These are phyloP conservation scores for Erpornis zantholeuca DNA, from an alignment of 2,113 vertebrate species.

Conservation along the genomic window DNA sequence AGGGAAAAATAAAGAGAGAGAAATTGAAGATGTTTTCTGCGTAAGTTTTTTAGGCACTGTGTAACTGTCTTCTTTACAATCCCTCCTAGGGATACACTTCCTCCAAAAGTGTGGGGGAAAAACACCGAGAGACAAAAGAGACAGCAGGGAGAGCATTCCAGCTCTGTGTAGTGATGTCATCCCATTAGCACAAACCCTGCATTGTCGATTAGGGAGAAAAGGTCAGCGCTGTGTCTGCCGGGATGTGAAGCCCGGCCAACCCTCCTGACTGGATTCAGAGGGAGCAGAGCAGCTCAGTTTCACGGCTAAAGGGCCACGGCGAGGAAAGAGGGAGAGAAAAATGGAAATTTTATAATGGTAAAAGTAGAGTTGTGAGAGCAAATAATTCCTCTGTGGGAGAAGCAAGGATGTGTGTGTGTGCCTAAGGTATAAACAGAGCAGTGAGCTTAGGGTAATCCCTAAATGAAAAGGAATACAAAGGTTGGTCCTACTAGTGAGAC, in stretches of 20 bases:
- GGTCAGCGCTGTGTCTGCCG: background rate
- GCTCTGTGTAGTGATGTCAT: slow-evolving; percentile 19
- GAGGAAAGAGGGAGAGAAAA: background rate
- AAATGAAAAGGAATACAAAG: slow-evolving; percentile 35
- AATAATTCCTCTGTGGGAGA: background rate
- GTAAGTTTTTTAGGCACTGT: background rate
- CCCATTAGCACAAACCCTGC: slow-evolving; percentile 6
- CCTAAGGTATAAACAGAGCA: slow-evolving; percentile 34
- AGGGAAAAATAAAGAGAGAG: background rate
- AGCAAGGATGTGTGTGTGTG: background rate
- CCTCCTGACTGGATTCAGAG: background rate
- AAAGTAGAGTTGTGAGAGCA: background rate
- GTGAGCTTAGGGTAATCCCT: slow-evolving; percentile 7
- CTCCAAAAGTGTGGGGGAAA: slow-evolving; percentile 24
- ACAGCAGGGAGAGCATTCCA: slow-evolving; percentile 11
- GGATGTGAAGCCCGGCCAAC: background rate
- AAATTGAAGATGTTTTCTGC: background rate
- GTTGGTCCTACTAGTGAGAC: background rate
- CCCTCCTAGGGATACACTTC: background rate
- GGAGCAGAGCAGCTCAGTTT: background rate
- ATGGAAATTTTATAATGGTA: background rate
- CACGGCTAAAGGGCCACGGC: background rate
- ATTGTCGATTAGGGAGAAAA: slow-evolving; percentile 35
- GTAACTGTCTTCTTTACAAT: background rate
- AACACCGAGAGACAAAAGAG: slow-evolving; percentile 1